Base-by-base conservation (phyloP, 2,888 invertebrate genomes). In the Tenthredo amoena region DNA sequence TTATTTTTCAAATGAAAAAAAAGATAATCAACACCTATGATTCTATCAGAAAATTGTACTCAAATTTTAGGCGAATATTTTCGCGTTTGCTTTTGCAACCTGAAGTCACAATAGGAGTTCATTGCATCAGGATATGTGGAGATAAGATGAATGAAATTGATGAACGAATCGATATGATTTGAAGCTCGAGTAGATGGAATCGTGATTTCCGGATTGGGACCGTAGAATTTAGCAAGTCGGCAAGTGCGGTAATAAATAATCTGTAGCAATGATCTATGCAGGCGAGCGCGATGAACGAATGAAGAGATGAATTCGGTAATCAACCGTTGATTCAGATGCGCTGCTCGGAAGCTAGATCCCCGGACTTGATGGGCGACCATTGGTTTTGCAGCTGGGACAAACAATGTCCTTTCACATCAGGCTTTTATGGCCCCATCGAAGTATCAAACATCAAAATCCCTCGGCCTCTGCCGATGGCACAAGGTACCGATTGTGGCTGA, bases 331-430 rank as follows among this genome's bases (percentile, higher is more conserved):
- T 93, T 92, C 92, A 92, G 91, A 92, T 93, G 92, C 92, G 93
- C 92, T 92, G 92, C 92, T 90, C 91, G 89, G 76, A 85, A 87
- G 86, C 85, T 85, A 86, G 87, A 89, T 89, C 89, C 89, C 89
- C 83, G 86, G 85, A 88, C 85, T 89, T 88, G 88, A 90, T 89
- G 88, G 88, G 87, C 88, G 89, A 87, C 87, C 83, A 90, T 89
- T 89, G 89, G 90, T 88, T 87, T 85, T 87, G 91, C 93, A 93
- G 93, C 93, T 93, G 93, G 93, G 89, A 90, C 91, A 92, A 93
- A 93, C 92, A 93, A 93, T 93, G 92, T 92, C 90, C 89, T 92
- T 93, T 93, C 92, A 93, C 93, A 92, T 92, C 92, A 91, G 88
- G 93, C 93, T 93, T 93, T 93, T 92, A 92, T 89, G 90, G 92